Evolutionary conservation across 2,113 vertebrate species (phyloP), one percentile per base, ranked within the genome.

Genomic region (Epinephelus fuscoguttatus): DNA sequence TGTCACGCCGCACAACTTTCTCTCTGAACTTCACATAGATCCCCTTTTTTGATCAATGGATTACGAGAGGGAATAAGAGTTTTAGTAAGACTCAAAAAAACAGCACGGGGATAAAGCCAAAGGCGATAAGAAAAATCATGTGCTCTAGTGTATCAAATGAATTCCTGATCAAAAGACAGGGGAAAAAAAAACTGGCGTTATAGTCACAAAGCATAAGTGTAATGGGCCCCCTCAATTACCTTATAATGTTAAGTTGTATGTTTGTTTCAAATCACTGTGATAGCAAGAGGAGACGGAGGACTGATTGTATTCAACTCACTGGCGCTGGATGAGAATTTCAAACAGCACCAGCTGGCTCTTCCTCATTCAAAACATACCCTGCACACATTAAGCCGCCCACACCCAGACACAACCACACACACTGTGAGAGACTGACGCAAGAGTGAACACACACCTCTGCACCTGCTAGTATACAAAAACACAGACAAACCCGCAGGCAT

Each of bases 331-430:
- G 75, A 66, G 80, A 70, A 91, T 88, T 86, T 86, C 81, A 89
- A 90, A 89, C 15, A 84, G 81, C 86, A 88, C 78, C 92, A 91
- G 89, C 90, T 88, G 86, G 81, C 86, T 84, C 71, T 59, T 83
- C 66, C 81, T 82, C 77, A 84, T 82, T 81, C 87, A 91, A 81
- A 90, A 84, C 84, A 82, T 84, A 70, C 67, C 68, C 84, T 57
- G 61, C 75, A 81, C 75, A 69, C 68, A 85, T 61, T 78, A 67
- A 66, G 63, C 73, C 60, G 1, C 82, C 75, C 69, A 84, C 83
- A 61, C 27, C 14, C 23, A 42, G 2, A 64, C 63, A 45, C 30
- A 59, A 8, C 40, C 56, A 27, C 56, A 62, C 40, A 56, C 75
- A 64, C 62, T 3, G n/a, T 1, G 19, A 69, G 23, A 81, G 30